Conservation (phyloP, 2,113 vertebrate species). For the Xiphorhynchus elegans region DNA sequence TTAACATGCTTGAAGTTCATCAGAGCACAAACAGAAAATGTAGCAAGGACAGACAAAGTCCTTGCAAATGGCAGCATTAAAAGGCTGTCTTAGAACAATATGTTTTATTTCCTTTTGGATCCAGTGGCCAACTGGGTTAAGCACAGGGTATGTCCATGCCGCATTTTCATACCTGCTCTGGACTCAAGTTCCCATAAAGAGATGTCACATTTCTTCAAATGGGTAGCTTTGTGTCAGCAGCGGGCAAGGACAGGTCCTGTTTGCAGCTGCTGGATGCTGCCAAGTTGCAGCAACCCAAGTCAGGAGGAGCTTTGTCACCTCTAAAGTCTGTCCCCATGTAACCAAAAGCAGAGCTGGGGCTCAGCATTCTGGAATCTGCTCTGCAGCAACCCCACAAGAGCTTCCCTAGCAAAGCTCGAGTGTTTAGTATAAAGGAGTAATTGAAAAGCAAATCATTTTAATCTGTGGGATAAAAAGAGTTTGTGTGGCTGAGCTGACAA, state of each 20-base stretch:
- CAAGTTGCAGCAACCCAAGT: neutral
- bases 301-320: neutral
- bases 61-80: neutral
- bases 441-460: neutral
- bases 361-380: neutral
- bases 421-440: neutral
- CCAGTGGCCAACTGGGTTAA: neutral
- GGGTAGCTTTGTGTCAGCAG: neutral
- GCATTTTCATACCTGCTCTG: neutral
- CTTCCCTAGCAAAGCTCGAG: neutral
- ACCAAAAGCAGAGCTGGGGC: neutral
- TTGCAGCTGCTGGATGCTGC: neutral
- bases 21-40: neutral
- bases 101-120: neutral
- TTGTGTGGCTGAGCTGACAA: neutral
- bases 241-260: neutral
- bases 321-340: neutral
- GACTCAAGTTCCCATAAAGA: neutral
- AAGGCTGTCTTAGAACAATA: fast-evolving
- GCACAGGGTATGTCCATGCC: fast-evolving
- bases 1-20: neutral
- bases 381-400: neutral
- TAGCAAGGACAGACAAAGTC: neutral
- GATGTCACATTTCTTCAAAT: neutral
- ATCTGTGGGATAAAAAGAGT: neutral